Percentiles rank a stretch among this genome's conserved stretches.
Conservation (phyloP, 2,888 invertebrate species). For the Carterocephalus palaemon region DNA sequence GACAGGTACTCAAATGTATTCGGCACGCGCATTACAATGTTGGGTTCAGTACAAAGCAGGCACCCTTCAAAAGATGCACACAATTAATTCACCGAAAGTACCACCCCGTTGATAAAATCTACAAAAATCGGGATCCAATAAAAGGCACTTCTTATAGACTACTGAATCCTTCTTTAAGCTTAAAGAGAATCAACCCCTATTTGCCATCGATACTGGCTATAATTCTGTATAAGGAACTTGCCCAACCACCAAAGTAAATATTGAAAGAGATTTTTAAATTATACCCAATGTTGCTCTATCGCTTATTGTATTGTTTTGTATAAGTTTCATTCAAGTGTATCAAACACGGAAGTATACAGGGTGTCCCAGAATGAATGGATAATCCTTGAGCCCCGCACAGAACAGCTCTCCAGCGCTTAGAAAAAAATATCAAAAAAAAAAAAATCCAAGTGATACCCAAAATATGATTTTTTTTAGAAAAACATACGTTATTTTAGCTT, state of each 20-base stretch:
- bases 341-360: no score
- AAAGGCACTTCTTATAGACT: conserved; percentile 55
- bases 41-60: conserved; percentile 1
- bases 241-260: not conserved
- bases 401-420: no score
- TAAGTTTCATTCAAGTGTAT: no score
- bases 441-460: no score
- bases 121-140: conserved; percentile 44
- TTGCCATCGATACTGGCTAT: conserved; percentile 72
- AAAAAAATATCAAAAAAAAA: no score
- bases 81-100: conserved; percentile 22
- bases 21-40: no score
- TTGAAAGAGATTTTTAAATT: not conserved
- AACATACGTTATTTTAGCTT: no score
- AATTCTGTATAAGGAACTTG: conserved; percentile 51
- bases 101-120: conserved; percentile 32
- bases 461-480: no score
- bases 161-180: conserved; percentile 56
- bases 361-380: no score
- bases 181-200: conserved; percentile 64
- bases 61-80: conserved; percentile 2
- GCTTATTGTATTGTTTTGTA: no score
- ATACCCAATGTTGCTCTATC: no score
- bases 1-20: not conserved
- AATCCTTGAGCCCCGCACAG: no score